Base-by-base conservation (phyloP, 2,797 vertebrate genomes). In the Somateria mollissima region DNA sequence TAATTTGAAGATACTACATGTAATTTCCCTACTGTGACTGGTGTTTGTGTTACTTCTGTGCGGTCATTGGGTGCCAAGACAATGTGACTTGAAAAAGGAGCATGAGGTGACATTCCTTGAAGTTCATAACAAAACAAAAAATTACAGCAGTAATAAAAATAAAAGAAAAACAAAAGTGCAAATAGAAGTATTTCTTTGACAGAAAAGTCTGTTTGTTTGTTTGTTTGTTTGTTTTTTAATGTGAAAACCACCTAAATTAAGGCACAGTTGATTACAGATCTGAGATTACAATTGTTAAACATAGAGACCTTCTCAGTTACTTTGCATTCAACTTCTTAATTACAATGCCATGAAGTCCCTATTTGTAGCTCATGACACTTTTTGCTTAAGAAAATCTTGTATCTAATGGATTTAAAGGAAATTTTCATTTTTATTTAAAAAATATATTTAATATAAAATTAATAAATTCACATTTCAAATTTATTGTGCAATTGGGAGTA, bases 321-420 rank as follows among this genome's bases (percentile, higher is more conserved):
- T 85, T 83, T 71, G 22, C 53, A 36, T 61, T 89, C 72, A 77
- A 72, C 6, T 90, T 85, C 57, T 94, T 39, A 53, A 39, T 61
- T 62, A 74, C 37, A 78, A 87, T 82, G 8, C 27, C 57, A 61
- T 16, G 13, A 84, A 87, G 34, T 82, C 10, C 7, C 22, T 65
- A 30, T 69, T 75, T 65, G 34, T 65, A 69, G n/a, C 16, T 72
- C 6, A 39, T 7, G 8, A 21, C 5, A 72, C 73, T 70, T 70
- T 80, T 30, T 67, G 22, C 8, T 69, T 65, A 77, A n/a, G 6
- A 51, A 7, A 12, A 37, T 36, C 25, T 77, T 74, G 3, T 71
- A 54, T 45, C 17, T 69, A 10, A 47, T 58, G 13, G 15, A 39
- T 60, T 81, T 67, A 82, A 77, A n/a, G 8, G 2, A 87, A 87